These are phyloP conservation scores for Cyrtorhinus lividipennis DNA, from an alignment of 1,140 invertebrate genomes.

Conservation along the genomic window DNA sequence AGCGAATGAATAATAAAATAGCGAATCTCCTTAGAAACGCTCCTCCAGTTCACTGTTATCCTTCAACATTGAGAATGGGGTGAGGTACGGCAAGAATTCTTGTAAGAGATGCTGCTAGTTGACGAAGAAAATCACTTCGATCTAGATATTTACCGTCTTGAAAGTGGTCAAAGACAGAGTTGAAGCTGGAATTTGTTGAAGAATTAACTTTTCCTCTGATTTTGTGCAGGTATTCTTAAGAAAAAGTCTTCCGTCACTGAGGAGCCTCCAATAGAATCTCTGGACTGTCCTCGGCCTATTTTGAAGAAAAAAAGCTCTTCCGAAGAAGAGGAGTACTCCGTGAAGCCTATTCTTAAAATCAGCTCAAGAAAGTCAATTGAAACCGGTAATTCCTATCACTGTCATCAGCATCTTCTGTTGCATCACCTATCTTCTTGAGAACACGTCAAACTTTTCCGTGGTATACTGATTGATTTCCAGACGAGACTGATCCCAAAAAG, in stretches of 20 bases:
- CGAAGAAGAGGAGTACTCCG: constrained; percentile 56
- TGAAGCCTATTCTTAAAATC: constrained; percentile 64
- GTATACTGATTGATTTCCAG: no score
- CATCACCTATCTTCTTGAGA: not conserved
- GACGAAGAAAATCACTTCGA: no score
- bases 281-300: constrained; percentile 51
- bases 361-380: constrained; percentile 17
- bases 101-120: no score
- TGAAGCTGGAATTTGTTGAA: not conserved
- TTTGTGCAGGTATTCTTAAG: constrained; percentile 45
- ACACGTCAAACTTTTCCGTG: no score
- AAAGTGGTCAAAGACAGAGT: no score
- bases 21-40: no score
- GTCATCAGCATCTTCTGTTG: not conserved
- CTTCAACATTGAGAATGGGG: no score
- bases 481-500: not conserved
- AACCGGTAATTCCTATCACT: not conserved
- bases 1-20: no score
- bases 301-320: constrained; percentile 68
- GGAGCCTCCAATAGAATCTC: constrained; percentile 29
- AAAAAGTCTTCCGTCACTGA: constrained; percentile 46
- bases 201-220: not conserved
- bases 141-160: no score
- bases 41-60: no score
- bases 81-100: no score